phyloP scores from a whole-genome alignment of 2,797 vertebrate genomes.

The Pseudochromis fuscus region DNA sequence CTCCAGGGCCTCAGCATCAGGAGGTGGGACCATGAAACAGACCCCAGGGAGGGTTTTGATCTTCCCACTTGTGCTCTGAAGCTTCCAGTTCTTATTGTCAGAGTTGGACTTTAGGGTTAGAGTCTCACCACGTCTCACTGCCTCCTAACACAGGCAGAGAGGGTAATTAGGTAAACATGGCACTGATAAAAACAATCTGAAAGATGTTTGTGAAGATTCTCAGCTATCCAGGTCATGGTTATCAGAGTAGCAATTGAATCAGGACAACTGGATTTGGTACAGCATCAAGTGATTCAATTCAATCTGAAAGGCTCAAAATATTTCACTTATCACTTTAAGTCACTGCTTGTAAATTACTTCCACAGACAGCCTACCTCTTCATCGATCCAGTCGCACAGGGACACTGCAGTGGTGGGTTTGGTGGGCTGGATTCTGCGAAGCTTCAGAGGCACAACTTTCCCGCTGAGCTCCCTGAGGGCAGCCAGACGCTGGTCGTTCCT shows the following conservation, averaged over 20 bases:
- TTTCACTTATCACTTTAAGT: no score
- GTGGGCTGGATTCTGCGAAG: slow-evolving; percentile 78
- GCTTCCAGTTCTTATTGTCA: slow-evolving; percentile 84
- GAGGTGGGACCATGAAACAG: slow-evolving; percentile 90
- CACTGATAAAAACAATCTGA: no score
- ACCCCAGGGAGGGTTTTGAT: slow-evolving; percentile 86
- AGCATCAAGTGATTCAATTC: no score
- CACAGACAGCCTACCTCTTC: slow-evolving; percentile 68
- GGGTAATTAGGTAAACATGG: no score
- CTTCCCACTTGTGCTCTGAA: slow-evolving; percentile 81
- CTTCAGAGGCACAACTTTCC: slow-evolving; percentile 86
- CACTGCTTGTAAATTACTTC: neutral
- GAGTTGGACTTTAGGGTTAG: slow-evolving; percentile 82
- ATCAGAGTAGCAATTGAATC: no score
- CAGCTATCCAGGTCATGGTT: no score
- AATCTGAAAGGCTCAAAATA: neutral
- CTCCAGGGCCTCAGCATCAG: slow-evolving; percentile 86
- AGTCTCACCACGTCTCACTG: slow-evolving; percentile 84
- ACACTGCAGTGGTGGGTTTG: slow-evolving; percentile 77
- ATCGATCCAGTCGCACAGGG: slow-evolving; percentile 94
- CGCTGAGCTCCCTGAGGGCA: slow-evolving; percentile 85
- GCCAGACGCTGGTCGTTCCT: slow-evolving; percentile 86
- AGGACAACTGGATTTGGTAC: no score
- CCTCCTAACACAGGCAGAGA: slow-evolving; percentile 77
- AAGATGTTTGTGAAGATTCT: no score